Evolutionary conservation across 2,888 invertebrate genomes (phyloP), one percentile per base, ranked within the genome.

Genomic region (Muscina levida): DNA sequence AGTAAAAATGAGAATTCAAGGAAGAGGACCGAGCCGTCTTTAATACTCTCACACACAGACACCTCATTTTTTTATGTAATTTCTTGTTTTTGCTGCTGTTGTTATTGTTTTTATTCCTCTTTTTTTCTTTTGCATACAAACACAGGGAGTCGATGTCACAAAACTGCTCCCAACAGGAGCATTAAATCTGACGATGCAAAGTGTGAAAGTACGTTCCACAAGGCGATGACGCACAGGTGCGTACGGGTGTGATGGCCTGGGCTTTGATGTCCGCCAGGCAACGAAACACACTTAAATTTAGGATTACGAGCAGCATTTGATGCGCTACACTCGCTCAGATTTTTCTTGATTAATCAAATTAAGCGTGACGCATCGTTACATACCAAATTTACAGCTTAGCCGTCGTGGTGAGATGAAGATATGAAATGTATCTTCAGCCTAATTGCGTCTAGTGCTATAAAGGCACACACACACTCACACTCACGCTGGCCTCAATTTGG

Each of bases 111-210:
- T n/a, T n/a, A n/a, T n/a, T n/a, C 22, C 15, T 44, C 8, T 15
- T 76, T 66, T 37, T 59, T 17, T 48, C n/a, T 19, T 46, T 48
- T 62, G 39, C 51, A 44, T 39, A 26, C 59, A 73, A 31, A 70
- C 67, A 62, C 24, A 62, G 46, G 57, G 26, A 57, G 70, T 66
- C 44, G 70, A 79, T 74, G 59, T 67, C 59, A 39, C 67, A 53
- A 17, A 74, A 67, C 57, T 62, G 71, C 66, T 79, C 44, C 74
- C 59, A 67, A 79, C 71, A 67, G 74, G 37, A 75, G 71, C 79
- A 72, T 62, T 59, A 71, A 74, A 78, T 78, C 57, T 67, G 75
- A 62, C 15, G 62, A 62, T 42, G 42, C 39, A 15, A 75, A 75
- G 71, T 72, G 79, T 75, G 59, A 79, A 79, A 79, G 65, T 74